Conservation (phyloP, 53 echinoderm and acorn worm genomes). For the Paracentrotus lividus region DNA sequence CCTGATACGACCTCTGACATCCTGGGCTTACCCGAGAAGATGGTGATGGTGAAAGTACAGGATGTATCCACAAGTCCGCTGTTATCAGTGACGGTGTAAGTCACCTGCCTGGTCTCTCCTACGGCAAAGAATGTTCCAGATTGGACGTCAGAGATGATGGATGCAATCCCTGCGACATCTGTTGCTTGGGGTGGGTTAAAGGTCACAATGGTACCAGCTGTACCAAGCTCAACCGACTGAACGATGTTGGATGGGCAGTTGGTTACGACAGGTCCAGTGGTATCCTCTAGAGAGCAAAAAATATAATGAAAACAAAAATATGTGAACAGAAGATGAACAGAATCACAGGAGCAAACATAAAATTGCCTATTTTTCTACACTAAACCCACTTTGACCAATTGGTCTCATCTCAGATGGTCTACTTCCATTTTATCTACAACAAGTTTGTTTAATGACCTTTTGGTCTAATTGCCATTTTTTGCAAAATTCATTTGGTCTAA, state of each 20-base stretch:
- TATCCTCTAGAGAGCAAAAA: constrained; percentile 35
- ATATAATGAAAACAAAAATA: not conserved
- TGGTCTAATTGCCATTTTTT: too few species aligned
- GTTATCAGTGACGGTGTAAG: constrained; percentile 69
- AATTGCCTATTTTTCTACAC: too few species aligned
- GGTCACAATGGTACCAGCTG: constrained; percentile 56
- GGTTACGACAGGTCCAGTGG: constrained; percentile 53
- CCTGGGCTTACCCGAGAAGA: constrained; percentile 68
- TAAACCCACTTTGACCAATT: too few species aligned
- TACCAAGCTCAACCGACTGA: constrained; percentile 71
- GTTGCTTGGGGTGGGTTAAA: constrained; percentile 69
- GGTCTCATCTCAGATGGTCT: too few species aligned
- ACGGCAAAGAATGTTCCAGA: constrained; percentile 36
- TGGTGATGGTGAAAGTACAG: constrained; percentile 74
- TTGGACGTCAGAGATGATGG: constrained; percentile 57
- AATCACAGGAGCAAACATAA: too few species aligned
- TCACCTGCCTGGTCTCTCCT: constrained; percentile 59
- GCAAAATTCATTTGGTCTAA: too few species aligned
- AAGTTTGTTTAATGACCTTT: too few species aligned
- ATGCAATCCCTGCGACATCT: constrained; percentile 55
- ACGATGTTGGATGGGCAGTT: constrained; percentile 70
- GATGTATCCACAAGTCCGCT: constrained; percentile 48
- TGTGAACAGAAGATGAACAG: too few species aligned
- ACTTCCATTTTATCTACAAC: too few species aligned
- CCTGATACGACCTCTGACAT: too few species aligned